Conservation (phyloP, 1,140 invertebrate species). For the Apolygus lucorum region DNA sequence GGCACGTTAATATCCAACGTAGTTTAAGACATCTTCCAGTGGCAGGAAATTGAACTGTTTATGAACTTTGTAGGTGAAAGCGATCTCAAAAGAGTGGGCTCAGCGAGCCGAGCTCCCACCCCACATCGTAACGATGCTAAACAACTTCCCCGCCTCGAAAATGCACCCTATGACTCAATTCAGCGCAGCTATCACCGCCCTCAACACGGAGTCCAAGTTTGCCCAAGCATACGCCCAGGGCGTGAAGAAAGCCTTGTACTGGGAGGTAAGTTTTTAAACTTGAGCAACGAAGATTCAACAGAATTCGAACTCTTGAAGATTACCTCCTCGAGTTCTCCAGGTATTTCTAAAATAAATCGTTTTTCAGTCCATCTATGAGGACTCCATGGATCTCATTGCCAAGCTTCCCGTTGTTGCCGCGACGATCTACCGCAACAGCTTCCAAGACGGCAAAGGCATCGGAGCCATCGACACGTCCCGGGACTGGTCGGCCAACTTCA, state of each 20-base stretch:
- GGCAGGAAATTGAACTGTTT: no score
- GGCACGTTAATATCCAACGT: no score
- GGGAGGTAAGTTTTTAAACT: conserved; percentile 75
- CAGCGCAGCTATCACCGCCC: conserved; percentile 79
- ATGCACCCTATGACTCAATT: conserved; percentile 96
- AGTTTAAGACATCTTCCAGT: no score
- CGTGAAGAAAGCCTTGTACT: conserved; percentile 76
- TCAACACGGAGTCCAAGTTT: conserved; percentile 92
- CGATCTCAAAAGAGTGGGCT: conserved; percentile 87
- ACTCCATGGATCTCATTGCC: conserved; percentile 92
- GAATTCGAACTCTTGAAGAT: conserved; percentile 17
- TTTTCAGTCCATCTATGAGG: conserved; percentile 69
- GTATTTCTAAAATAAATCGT: no score
- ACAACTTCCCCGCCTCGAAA: conserved; percentile 80
- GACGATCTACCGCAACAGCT: conserved; percentile 87
- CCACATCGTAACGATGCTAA: conserved; percentile 89
- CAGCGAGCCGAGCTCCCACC: conserved; percentile 76
- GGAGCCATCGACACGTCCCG: conserved; percentile 78
- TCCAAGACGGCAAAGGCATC: conserved; percentile 72
- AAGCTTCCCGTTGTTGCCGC: conserved; percentile 91
- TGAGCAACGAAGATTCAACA: no score
- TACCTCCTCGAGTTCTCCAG: background rate
- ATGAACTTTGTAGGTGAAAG: conserved; percentile 52
- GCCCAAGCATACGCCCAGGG: conserved; percentile 82
- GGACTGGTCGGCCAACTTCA: conserved; percentile 93